A percentile compares a stretch with the other conserved stretches of the same genome.
Evolutionary conservation across 2,113 vertebrate genomes (phyloP).

Genomic region (Cyphomyrus discorhynchus): DNA sequence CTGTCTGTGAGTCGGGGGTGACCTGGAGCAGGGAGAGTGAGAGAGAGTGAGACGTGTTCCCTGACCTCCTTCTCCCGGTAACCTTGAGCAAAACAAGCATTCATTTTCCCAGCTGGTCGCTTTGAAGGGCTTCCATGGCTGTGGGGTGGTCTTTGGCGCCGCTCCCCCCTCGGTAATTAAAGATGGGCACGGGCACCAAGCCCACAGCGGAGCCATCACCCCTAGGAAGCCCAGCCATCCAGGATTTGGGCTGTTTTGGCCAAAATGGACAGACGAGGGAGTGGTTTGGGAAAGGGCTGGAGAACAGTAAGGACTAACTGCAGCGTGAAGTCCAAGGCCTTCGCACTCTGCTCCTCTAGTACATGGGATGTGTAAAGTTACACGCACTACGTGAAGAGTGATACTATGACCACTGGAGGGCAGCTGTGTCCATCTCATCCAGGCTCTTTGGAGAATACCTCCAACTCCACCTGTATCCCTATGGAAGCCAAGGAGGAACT

Average conservation of each 20-base stretch:
- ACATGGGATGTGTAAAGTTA: neutral
- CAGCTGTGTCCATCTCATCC: neutral
- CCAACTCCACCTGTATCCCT: neutral
- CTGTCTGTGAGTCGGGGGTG: constrained; percentile 84
- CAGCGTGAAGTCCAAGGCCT: neutral
- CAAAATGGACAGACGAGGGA: neutral
- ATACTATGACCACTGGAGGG: neutral
- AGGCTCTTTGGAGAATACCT: neutral
- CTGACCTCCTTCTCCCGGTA: constrained; percentile 10
- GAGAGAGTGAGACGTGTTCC: constrained; percentile 10
- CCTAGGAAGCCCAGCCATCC: neutral
- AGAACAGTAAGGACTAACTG: neutral
- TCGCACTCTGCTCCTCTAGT: neutral
- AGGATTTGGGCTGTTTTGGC: neutral
- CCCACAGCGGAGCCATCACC: neutral
- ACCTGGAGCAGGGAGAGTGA: constrained; percentile 58
- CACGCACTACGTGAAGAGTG: neutral
- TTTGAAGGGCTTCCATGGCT: constrained; percentile 16
- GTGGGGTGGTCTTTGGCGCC: constrained; percentile 17
- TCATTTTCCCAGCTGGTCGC: constrained; percentile 4
- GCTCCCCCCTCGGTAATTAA: neutral
- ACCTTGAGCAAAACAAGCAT: constrained; percentile 18
- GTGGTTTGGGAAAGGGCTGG: neutral
- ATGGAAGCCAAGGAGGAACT: neutral
- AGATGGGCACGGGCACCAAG: neutral